phyloP scores from a whole-genome alignment of 2,888 invertebrate genomes.

The Dryobota labecula region DNA sequence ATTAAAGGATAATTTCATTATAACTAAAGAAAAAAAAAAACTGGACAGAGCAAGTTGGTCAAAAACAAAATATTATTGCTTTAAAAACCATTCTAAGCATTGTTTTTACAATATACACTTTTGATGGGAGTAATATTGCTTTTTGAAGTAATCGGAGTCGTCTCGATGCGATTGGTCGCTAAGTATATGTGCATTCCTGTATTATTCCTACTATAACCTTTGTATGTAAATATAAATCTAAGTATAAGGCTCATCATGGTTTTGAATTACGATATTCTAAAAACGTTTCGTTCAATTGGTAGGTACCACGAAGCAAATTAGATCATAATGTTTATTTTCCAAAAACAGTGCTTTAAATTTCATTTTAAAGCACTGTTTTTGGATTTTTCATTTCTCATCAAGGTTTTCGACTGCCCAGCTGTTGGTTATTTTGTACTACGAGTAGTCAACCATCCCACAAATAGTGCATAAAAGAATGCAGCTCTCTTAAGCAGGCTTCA shows the following conservation, averaged over 20 bases:
- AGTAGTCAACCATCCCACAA: no score
- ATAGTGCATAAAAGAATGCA: no score
- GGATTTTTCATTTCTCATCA: no score
- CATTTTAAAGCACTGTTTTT: no score
- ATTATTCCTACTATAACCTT: not conserved
- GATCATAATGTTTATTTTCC: no score
- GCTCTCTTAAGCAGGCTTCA: not conserved
- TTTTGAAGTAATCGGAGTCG: slow-evolving; percentile 28
- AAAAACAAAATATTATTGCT: not conserved
- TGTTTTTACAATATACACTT: slow-evolving; percentile 22
- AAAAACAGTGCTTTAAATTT: no score
- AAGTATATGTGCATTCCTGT: slow-evolving; percentile 11
- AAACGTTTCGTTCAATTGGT: not conserved
- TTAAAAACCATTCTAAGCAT: no score
- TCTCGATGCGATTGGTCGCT: slow-evolving; percentile 4
- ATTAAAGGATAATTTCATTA: not conserved
- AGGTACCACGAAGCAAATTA: not conserved
- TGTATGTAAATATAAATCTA: slow-evolving; percentile 6
- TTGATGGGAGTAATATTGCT: slow-evolving; percentile 13
- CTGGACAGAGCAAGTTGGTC: not conserved
- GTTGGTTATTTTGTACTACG: no score
- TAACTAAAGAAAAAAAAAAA: not conserved
- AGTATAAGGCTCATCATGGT: slow-evolving; percentile 14
- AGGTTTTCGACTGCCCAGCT: no score
- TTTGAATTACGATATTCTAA: slow-evolving; percentile 6